Base-by-base conservation (phyloP, 2,888 invertebrate species). In the Aricia artaxerxes region DNA sequence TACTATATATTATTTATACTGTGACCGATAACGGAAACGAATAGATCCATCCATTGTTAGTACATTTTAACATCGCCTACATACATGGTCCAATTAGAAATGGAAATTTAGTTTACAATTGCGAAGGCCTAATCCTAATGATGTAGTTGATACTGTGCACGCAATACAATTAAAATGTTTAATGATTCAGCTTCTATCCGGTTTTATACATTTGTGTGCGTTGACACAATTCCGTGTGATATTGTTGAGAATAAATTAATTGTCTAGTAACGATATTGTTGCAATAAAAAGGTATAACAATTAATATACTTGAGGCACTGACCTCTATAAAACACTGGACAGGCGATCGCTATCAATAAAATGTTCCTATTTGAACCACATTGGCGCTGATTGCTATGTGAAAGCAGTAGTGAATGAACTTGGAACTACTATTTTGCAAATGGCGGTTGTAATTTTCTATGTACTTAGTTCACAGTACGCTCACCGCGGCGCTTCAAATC, bases 51-150 rank as follows among this genome's bases (percentile, higher is more conserved):
- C 7, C 35, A 69, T 38, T 69, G 35, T 69, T 69, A 69, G 69
- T 38, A 69, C 35, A 69, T 69, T 69, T 69, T 35, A 69, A 35
- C 69, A 69, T 69, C 69, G 13, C 69, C 35, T 7, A 61, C 61
- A 69, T 69, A 69, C 35, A 38, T 31, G 35, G 69, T 69, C 69
- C 69, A 69, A 69, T 69, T 69, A 69, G 35, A 69, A 69, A 69
- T 69, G 69, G 35, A 69, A 13, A 69, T 69, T 69, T 69, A 69
- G 13, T 64, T 64, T 31, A 61, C 61, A 61, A 9, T 61, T 24
- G 31, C 64, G 31, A 31, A 31, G 64, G 64, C 64, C 64, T 31
- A 64, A 64, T 64, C 35, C 69, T 69, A 38, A 69, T 35, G 16
- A 69, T 69, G 35, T 69, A 69, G 35, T 5, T 5, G 69, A 38